Evolutionary conservation across 2,113 vertebrate genomes (phyloP).

Genomic region (Equus przewalskii): DNA sequence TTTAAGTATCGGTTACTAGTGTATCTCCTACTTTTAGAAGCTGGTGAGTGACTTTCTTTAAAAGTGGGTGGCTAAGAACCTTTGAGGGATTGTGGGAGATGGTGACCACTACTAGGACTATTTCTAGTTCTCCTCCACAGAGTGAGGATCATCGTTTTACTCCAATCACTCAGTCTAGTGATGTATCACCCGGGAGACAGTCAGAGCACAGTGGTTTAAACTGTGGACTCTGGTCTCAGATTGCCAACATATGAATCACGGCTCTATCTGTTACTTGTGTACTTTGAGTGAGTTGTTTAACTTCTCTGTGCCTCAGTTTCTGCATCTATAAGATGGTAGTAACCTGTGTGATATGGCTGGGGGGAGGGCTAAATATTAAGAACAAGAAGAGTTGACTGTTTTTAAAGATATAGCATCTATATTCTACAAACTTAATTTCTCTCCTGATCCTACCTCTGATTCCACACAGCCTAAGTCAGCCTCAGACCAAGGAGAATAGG

Average conservation of each 20-base stretch:
- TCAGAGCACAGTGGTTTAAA: neutral
- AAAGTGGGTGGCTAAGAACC: neutral
- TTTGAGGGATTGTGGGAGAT: neutral
- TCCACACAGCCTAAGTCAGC: neutral
- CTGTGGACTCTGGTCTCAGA: neutral
- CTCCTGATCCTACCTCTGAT: neutral
- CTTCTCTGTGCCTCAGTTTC: neutral
- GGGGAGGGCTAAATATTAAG: neutral
- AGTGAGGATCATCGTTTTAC: neutral
- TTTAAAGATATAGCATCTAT: neutral
- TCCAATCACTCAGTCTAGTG: neutral
- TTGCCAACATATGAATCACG: neutral
- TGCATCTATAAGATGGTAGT: neutral
- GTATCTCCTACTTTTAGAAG: constrained; percentile 44
- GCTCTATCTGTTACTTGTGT: neutral
- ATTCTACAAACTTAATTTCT: neutral
- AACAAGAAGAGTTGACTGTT: neutral
- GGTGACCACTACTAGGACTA: neutral
- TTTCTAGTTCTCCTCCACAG: neutral
- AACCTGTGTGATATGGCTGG: neutral
- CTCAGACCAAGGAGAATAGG: neutral
- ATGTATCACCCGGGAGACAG: neutral
- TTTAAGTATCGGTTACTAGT: neutral
- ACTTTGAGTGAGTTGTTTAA: neutral
- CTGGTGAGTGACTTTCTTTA: constrained; percentile 63